Conservation (phyloP, 2,888 invertebrate species). For the Leptinotarsa peninsularis region DNA sequence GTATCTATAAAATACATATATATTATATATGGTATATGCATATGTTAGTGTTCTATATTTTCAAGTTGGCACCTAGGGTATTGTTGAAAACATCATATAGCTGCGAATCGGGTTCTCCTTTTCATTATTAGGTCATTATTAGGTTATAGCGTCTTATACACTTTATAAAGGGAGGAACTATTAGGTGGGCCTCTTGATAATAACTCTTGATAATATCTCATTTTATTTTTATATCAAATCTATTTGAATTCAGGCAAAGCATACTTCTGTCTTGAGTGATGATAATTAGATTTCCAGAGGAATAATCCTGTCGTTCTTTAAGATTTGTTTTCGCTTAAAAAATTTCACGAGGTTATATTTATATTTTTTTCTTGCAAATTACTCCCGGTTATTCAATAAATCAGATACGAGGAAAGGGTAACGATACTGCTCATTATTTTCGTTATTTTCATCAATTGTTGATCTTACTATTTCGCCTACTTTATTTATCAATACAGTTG, state of each 20-base stretch:
- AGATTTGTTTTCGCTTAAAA: no score
- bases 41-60: not conserved
- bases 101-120: not conserved
- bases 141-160: not conserved
- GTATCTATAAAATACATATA: not conserved
- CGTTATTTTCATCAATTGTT: not conserved
- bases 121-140: not conserved
- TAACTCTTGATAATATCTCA: no score
- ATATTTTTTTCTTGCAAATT: no score
- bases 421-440: not conserved
- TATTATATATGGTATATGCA: not conserved
- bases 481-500: not conserved
- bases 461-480: not conserved
- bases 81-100: not conserved
- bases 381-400: not conserved
- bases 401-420: not conserved
- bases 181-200: not conserved
- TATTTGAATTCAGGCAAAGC: no score
- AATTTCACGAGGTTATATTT: no score
- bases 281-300: no score
- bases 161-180: not conserved
- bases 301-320: no score
- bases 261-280: no score
- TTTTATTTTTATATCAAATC: no score
- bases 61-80: not conserved